Base-by-base conservation (phyloP, 2,797 vertebrate species). In the Lycodopsis pacificus region DNA sequence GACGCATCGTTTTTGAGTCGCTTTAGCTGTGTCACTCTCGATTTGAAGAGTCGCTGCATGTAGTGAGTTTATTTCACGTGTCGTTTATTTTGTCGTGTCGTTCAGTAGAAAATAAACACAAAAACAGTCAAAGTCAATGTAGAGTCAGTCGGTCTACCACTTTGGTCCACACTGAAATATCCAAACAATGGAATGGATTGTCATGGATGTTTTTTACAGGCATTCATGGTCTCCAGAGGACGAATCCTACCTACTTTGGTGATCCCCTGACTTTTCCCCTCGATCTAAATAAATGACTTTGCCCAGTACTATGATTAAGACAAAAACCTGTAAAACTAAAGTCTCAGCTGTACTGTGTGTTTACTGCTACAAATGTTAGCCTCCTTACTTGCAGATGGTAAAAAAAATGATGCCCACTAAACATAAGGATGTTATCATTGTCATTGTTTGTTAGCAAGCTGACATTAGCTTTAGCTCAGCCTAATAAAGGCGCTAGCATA, bases 1-100 rank as follows among this genome's bases (percentile, higher is more conserved):
- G 72, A 73, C 66, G 62, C 66, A 38, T 83, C 65, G 77, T 40
- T 54, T 63, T 81, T 82, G 46, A 30, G 36, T 62, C n/a, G n/a
- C 30, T 58, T 56, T 34, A 62, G 36, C 48, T 69, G 56, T 53
- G 20, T 51, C 20, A 44, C 38, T 10, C 14, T 62, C 11, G 22
- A 34, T 34, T 48, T 27, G 58, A 68, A 49, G 22, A 63, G 3
- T 9, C 53, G 54, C 49, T 59, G 19, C 11, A 46, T 61, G 48
- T 75, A 64, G 84, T 14, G 20, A 38, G 48, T 72, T 38, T 57
- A 74, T 77, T 64, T n/a, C n/a, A n/a, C n/a, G n/a, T n/a, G n/a
- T n/a, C n/a, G n/a, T n/a, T n/a, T n/a, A n/a, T n/a, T n/a, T n/a
- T n/a, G n/a, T 27, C 27, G 19, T 42, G 15, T 6, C 30, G 15